Evolutionary conservation across 2,888 invertebrate genomes (phyloP), one percentile per base, ranked within the genome.

Genomic region (Hypena proboscidalis): DNA sequence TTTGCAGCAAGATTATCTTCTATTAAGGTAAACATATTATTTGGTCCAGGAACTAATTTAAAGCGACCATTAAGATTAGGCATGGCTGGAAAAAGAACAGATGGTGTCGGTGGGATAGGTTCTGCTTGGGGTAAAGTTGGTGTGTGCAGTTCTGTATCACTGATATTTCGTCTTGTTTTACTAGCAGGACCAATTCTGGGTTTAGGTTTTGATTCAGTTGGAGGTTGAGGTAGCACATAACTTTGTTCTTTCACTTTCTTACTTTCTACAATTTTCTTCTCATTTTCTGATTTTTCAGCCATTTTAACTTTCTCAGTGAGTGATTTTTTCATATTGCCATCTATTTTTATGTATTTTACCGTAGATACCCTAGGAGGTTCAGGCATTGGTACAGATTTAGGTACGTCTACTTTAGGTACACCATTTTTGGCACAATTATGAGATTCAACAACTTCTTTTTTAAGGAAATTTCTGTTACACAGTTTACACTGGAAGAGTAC

Each of bases 351-450:
- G 44, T 89, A 90, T 58, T 90, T 90, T 1, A 90, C 79, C n/a
- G 77, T 76, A 6, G 84, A 48, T 5, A 74, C 61, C 69, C 80
- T 87, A 1, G 84, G 85, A 10, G 79, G 74, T 19, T 80, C 81
- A 0, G 77, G 80, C 1, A 58, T 62, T 13, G 68, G 61, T 14
- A 68, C 41, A 13, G 58, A 67, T 49, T 77, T 80, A 11, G 68
- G 65, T 22, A 73, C 58, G 46, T 81, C 77, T 29, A 72, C 36
- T 67, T 86, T 89, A 9, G 80, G 75, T 7, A 70, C 65, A 41
- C 83, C 83, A 57, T 74, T 84, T 74, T 85, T 90, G 15, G 90
- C 84, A 67, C 91, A 91, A 23, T 75, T 83, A 47, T 91, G 91
- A 44, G 75, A 70, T 61, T 79, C 56, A 1, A 90, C 83, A 1